phyloP scores from a whole-genome alignment of 2,113 vertebrate species.

The Tachysurus fulvidraco region DNA sequence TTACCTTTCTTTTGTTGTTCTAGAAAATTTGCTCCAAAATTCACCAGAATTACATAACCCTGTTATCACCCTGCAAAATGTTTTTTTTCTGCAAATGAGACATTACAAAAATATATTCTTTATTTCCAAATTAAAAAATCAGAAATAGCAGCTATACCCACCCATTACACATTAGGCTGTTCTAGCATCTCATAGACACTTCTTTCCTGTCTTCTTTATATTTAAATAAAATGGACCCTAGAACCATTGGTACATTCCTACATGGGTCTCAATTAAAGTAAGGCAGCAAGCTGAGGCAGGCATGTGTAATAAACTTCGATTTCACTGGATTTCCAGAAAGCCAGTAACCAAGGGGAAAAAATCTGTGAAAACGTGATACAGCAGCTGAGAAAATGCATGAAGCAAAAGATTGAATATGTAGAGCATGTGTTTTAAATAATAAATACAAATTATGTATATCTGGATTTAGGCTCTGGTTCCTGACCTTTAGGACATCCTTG shows the following conservation, averaged over 20 bases:
- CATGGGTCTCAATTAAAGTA: neutral
- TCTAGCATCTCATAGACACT: neutral
- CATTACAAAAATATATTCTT: neutral
- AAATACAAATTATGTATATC: neutral
- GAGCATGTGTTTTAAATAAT: neutral
- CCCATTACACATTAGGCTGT: neutral
- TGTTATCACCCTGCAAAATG: neutral
- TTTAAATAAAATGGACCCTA: neutral
- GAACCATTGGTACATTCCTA: neutral
- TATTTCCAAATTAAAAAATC: neutral
- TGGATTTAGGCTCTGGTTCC: neutral
- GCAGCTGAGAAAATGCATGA: neutral
- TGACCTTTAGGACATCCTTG: neutral
- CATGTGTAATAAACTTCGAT: neutral
- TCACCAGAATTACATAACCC: neutral
- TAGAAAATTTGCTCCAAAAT: neutral
- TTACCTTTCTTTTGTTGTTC: neutral
- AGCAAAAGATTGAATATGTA: neutral
- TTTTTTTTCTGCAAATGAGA: neutral
- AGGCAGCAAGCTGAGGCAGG: neutral
- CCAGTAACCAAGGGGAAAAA: neutral
- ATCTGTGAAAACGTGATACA: neutral
- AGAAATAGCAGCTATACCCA: neutral
- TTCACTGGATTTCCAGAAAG: neutral
- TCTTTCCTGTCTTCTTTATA: neutral